These are phyloP conservation scores for Charanyca ferruginea DNA, from an alignment of 2,888 invertebrate species.

Conservation along the genomic window DNA sequence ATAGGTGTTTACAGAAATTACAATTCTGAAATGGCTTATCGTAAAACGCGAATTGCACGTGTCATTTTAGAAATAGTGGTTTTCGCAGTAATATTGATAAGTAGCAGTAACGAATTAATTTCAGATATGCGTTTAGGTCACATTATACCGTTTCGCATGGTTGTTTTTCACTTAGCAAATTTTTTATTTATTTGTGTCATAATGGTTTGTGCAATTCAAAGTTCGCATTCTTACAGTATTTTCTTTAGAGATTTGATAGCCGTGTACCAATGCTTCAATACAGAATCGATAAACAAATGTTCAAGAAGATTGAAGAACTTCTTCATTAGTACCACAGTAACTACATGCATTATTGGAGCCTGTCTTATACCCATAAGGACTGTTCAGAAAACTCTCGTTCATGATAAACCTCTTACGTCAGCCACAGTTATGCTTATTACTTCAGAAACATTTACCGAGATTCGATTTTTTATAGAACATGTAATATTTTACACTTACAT, in stretches of 20 bases:
- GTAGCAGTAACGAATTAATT: accelerated
- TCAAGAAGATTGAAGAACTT: background rate
- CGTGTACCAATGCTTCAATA: background rate
- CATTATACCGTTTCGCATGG: accelerated
- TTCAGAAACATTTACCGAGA: background rate
- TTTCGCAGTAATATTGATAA: background rate
- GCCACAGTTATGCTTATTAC: background rate
- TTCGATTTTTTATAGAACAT: conserved; percentile 18
- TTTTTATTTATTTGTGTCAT: background rate
- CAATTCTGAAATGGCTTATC: background rate
- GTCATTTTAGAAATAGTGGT: conserved; percentile 10
- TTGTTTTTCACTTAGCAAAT: background rate
- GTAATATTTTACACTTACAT: conserved; percentile 17
- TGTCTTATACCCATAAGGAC: background rate
- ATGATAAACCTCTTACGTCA: accelerated
- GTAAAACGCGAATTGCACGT: background rate
- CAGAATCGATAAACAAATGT: background rate
- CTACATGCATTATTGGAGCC: background rate
- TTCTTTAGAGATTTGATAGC: conserved; percentile 2
- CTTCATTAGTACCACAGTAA: background rate
- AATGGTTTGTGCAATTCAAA: conserved; percentile 8
- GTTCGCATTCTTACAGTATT: background rate
- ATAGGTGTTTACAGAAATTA: conserved; percentile 26
- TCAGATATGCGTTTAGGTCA: accelerated
- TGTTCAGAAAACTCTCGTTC: accelerated